Evolutionary conservation across 1,140 invertebrate genomes (phyloP), one percentile per base, ranked within the genome.

Genomic region (Fopius arisanus): DNA sequence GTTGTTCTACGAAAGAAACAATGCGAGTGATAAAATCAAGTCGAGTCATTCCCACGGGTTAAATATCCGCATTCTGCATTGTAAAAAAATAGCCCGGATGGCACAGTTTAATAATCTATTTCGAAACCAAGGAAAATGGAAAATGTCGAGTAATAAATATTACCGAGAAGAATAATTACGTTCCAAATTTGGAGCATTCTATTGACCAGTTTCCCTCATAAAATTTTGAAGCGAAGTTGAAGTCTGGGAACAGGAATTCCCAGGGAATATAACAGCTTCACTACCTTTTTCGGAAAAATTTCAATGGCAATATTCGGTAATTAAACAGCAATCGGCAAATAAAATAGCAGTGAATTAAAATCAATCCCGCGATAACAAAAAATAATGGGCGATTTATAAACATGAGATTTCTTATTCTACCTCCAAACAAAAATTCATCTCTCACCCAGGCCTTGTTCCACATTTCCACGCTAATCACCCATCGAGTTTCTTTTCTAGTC

Each of bases 401-500:
- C n/a, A n/a, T n/a, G n/a, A n/a, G n/a, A n/a, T n/a, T n/a, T n/a
- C 26, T 51, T 40, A 62, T 54, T 23, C 16, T 59, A 37, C 59
- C 23, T 9, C 12, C 43, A 48, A 19, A 6, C 7, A 48, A 59
- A 59, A 59, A 26, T 59, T 59, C 54, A 1, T 59, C 26, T 59
- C 54, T 59, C 26, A 28, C 74, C 71, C 78, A 75, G 75, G 77
- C 82, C 82, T 84, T 79, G 83, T 82, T 82, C 83, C 75, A 84
- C 80, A 83, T 84, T 81, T 83, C 74, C 69, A 67, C 74, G 79
- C 81, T 80, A 82, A 77, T 76, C 67, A 72, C 77, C 76, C 75
- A 75, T 79, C 48, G 70, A 69, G 74, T 77, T 74, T 72, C 68
- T 69, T 73, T 74, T 65, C 68, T 63, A 70, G 68, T 41, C 70